Evolutionary conservation across 2,797 vertebrate species (phyloP), one percentile per base, ranked within the genome.

Genomic region (Hyperoplus lanceolatus): DNA sequence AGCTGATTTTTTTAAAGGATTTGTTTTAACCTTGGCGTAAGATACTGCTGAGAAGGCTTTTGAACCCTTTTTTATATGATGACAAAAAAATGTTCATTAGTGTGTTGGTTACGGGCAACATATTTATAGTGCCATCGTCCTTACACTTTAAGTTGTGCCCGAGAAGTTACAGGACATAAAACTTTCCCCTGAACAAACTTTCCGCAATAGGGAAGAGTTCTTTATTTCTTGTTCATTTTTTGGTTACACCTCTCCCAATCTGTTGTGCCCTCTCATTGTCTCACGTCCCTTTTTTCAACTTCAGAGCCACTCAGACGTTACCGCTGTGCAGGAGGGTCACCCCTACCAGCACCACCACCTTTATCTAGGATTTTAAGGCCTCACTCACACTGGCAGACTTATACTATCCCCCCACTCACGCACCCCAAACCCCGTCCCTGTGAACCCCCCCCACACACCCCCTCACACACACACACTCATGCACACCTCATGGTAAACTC

Each of bases 261-360:
- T 67, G 83, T 39, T 75, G 48, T 62, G 55, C 59, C 83, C 50
- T 50, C 68, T 72, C 67, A 84, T 83, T 70, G 48, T 80, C 51
- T 86, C 73, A 63, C 57, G n/a, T 56, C 53, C 14, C 48, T 59
- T 71, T 70, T 70, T 67, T 7, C 42, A 29, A 77, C 61, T 80
- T 89, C 77, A 87, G 36, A 91, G 63, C 14, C 21, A 1, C 72
- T 90, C 64, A 67, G 84, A 89, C 82, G 86, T 85, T 77, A 51
- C 73, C 64, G 61, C 72, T 67, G 62, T 62, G 75, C 43, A 77
- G 74, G 76, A 93, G 92, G 86, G 87, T 93, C 91, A 91, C 88
- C 80, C 67, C 75, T 66, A 58, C 65, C 70, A 58, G 54, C 77
- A 75, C 53, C 63, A 6, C 16, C n/a, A 68, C 57, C 65, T 81